These are phyloP conservation scores for Ophion ellenae DNA, from an alignment of 2,888 invertebrate genomes.

Conservation along the genomic window DNA sequence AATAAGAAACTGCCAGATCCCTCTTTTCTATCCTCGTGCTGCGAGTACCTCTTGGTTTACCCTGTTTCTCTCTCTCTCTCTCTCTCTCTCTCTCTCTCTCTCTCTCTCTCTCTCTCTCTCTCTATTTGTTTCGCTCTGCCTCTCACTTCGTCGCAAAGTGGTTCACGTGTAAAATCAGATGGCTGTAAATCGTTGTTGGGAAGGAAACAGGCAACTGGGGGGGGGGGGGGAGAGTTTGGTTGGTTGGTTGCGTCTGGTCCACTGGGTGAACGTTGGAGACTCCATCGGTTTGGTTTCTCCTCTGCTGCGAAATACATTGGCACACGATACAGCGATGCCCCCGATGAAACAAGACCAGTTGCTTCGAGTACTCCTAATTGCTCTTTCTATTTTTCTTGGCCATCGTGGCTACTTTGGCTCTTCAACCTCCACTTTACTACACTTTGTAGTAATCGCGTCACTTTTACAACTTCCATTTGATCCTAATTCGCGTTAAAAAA, in stretches of 20 bases:
- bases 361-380: slow-evolving; percentile 43
- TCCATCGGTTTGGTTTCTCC: slow-evolving; percentile 29
- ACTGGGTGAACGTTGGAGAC: slow-evolving; percentile 40
- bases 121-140: slow-evolving; percentile 13
- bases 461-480: neutral
- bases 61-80: neutral
- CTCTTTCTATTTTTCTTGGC: slow-evolving; percentile 32
- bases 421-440: neutral
- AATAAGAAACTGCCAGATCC: slow-evolving; percentile 71
- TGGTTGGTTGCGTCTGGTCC: slow-evolving; percentile 54
- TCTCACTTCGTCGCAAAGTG: slow-evolving; percentile 58
- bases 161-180: slow-evolving; percentile 75
- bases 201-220: slow-evolving; percentile 61
- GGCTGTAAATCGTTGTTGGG: slow-evolving; percentile 79
- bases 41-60: slow-evolving; percentile 27
- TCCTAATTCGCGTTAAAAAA: neutral
- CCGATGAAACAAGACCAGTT: slow-evolving; percentile 71
- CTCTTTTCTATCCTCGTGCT: slow-evolving; percentile 38
- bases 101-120: slow-evolving; percentile 5
- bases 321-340: slow-evolving; percentile 40
- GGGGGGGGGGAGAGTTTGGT: slow-evolving; percentile 58
- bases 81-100: slow-evolving; percentile 10
- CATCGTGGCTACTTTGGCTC: neutral
- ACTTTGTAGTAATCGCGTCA: neutral
- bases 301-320: slow-evolving; percentile 37